Evolutionary conservation across 2,888 invertebrate species (phyloP).

Genomic region (Dynastes grantii): DNA sequence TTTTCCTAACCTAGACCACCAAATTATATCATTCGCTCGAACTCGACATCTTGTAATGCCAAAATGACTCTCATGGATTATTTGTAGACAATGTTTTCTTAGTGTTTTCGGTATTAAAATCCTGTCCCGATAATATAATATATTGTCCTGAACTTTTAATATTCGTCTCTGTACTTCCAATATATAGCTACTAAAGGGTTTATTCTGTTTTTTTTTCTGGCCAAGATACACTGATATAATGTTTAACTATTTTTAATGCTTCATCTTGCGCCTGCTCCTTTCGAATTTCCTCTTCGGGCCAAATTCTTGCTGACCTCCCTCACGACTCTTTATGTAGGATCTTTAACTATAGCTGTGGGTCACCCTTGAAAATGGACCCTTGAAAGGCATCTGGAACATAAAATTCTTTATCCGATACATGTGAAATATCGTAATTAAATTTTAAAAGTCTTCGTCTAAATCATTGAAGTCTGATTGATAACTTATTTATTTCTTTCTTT

Average conservation of each 20-base stretch:
- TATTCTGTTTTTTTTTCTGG: not conserved
- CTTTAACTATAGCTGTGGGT: not conserved
- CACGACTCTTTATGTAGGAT: not conserved
- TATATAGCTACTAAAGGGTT: not conserved
- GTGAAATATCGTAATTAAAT: conserved; percentile 40
- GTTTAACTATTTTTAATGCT: conserved; percentile 2
- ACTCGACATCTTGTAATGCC: too few species aligned
- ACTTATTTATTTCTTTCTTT: conserved; percentile 36
- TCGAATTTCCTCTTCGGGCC: not conserved
- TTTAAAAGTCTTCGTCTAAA: conserved; percentile 42
- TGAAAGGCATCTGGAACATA: conserved; percentile 37
- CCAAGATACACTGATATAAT: not conserved
- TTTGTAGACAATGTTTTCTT: not conserved
- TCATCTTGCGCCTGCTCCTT: not conserved
- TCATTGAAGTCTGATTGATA: conserved; percentile 37
- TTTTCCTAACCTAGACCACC: conserved; percentile 2
- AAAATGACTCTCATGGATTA: not conserved
- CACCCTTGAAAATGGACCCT: too few species aligned
- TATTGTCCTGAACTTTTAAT: not conserved
- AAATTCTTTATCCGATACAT: conserved; percentile 44
- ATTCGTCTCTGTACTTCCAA: not conserved
- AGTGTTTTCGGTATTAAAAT: conserved; percentile 10
- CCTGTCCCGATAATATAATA: not conserved
- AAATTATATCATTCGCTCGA: not conserved
- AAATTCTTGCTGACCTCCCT: not conserved